These are phyloP conservation scores for Meteorus cinctellus DNA, from an alignment of 2,888 invertebrate species.

Conservation along the genomic window DNA sequence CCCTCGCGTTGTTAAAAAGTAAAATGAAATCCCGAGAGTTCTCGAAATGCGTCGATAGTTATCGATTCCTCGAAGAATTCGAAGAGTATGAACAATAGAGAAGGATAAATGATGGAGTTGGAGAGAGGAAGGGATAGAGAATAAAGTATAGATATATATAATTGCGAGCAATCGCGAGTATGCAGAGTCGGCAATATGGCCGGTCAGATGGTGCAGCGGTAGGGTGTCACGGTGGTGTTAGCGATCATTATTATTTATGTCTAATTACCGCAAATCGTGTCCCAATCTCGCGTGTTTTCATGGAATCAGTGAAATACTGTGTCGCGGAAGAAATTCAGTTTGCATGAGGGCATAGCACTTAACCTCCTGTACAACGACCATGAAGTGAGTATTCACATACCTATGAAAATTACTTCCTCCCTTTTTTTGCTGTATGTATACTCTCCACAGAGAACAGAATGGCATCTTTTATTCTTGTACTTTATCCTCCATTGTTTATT, in stretches of 20 bases:
- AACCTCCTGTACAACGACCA: conserved; percentile 69
- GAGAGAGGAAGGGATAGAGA: background rate
- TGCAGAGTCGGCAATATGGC: conserved; percentile 67
- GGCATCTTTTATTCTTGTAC: conserved; percentile 23
- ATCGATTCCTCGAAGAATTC: conserved; percentile 16
- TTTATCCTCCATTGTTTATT: conserved; percentile 28
- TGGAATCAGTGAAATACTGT: conserved; percentile 72
- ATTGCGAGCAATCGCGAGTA: conserved; percentile 38
- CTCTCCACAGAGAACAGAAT: background rate
- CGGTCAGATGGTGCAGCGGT: conserved; percentile 69
- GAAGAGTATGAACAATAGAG: background rate
- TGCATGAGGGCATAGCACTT: conserved; percentile 72
- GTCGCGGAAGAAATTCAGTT: conserved; percentile 68
- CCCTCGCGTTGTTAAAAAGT: background rate
- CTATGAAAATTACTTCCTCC: conserved; percentile 31
- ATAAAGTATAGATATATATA: conserved; percentile 37
- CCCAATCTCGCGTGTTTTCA: conserved; percentile 73
- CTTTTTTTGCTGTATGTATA: conserved; percentile 16
- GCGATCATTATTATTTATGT: conserved; percentile 72
- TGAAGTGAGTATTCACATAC: conserved; percentile 66
- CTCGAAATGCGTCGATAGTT: conserved; percentile 1
- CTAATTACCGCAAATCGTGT: conserved; percentile 71
- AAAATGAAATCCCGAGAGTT: background rate
- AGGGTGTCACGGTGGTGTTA: conserved; percentile 72
- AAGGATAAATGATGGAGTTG: background rate